Conservation (phyloP, 1,140 invertebrate species). For the Anastatus disparis region DNA sequence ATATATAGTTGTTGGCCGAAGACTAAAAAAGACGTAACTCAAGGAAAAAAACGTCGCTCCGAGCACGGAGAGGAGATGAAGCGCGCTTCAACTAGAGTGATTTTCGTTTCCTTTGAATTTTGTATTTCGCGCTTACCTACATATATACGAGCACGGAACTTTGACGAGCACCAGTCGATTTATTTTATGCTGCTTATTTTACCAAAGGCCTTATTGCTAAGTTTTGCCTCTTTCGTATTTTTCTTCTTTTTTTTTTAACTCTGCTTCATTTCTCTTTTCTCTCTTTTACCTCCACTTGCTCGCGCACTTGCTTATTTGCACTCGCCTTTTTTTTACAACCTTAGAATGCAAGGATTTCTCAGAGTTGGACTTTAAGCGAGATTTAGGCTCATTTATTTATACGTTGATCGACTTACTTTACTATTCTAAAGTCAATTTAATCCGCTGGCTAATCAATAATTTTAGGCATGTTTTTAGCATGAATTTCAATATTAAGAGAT, state of each 20-base stretch:
- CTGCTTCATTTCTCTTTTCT: not conserved
- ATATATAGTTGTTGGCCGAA: too few relatives aligned
- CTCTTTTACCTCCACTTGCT: not conserved
- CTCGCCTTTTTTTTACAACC: too few relatives aligned
- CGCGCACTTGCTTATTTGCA: too few relatives aligned
- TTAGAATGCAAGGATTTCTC: not conserved
- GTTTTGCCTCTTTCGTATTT: not conserved
- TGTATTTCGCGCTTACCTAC: slow-evolving; percentile 21
- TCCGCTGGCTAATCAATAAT: too few relatives aligned
- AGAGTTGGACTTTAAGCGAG: not conserved
- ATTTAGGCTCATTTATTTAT: not conserved
- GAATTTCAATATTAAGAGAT: too few relatives aligned
- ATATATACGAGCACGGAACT: too few relatives aligned
- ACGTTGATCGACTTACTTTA: not conserved
- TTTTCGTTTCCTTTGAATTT: slow-evolving; percentile 26
- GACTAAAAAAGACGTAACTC: slow-evolving; percentile 33
- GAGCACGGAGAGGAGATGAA: not conserved
- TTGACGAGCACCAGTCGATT: slow-evolving; percentile 19
- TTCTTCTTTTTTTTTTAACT: too few relatives aligned
- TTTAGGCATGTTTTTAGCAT: too few relatives aligned
- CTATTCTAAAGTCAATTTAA: not conserved
- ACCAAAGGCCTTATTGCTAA: not conserved
- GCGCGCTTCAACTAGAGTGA: slow-evolving; percentile 3
- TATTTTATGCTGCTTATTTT: slow-evolving; percentile 19
- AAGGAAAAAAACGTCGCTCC: not conserved